phyloP scores from a whole-genome alignment of 1,140 invertebrate genomes.

The Meloidogyne exigua region DNA sequence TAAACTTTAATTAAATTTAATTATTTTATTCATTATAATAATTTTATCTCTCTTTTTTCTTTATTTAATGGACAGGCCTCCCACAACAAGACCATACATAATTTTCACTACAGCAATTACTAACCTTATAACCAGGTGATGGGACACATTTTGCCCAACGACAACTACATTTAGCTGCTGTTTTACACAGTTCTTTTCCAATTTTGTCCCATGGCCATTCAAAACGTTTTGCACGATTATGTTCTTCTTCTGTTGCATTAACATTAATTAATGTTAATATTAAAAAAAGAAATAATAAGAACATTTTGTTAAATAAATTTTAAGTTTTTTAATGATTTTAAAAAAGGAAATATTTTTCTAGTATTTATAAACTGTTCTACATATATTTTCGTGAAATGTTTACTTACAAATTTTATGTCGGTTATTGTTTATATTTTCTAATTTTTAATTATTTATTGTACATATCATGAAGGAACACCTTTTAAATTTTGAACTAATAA shows the following conservation, averaged over 20 bases:
- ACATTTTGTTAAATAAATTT: not conserved
- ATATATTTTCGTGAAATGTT: too few relatives aligned
- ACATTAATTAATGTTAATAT: not conserved
- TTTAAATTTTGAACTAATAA: too few relatives aligned
- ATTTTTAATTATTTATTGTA: too few relatives aligned
- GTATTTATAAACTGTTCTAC: too few relatives aligned
- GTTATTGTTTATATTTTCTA: too few relatives aligned
- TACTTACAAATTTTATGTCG: too few relatives aligned
- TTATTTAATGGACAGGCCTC: conserved; percentile 2
- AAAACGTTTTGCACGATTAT: conserved; percentile 7
- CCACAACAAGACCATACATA: conserved; percentile 23
- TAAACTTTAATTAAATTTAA: too few relatives aligned
- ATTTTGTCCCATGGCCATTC: conserved; percentile 16
- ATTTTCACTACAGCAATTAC: conserved; percentile 20
- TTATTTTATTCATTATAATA: too few relatives aligned
- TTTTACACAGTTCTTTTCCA: conserved; percentile 18
- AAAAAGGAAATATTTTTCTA: too few relatives aligned
- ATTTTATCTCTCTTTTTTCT: not conserved
- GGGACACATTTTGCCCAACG: conserved; percentile 17
- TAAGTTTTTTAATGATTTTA: too few relatives aligned
- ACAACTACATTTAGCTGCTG: conserved; percentile 20
- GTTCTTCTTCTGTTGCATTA: not conserved
- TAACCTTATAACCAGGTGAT: conserved; percentile 10
- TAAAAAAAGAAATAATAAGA: not conserved
- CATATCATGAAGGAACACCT: too few relatives aligned